Evolutionary conservation across 1,140 invertebrate species (phyloP), one percentile per base, ranked within the genome.

Genomic region (Cydia amplana): DNA sequence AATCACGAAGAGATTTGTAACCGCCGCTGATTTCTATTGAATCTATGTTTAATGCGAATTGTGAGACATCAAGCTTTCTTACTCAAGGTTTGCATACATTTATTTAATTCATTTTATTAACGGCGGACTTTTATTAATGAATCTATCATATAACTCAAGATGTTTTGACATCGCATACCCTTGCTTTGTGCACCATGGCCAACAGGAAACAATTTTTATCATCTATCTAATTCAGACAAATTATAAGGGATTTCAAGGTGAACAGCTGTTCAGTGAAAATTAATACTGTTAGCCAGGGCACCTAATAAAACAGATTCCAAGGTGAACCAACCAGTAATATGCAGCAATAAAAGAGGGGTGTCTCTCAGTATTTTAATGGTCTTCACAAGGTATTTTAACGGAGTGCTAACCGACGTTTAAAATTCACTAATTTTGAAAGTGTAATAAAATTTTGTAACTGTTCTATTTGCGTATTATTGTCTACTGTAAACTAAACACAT

Each of bases 391-490:
- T 10, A 20, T 60, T 60, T 20, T 60, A 18, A 60, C 18, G 9
- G n/a, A 20, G 49, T 23, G n/a, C 23, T 9, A 12, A 60, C 1
- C 7, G 36, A n/a, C 28, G 14, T n/a, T 32, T 40, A 70, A 43
- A 43, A 10, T 40, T 70, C 16, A 40, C 5, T 18, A 36, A 18
- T 18, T 70, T 70, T 70, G 16, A 70, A 70, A 40, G 18, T 23
- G 65, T 28, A 70, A 70, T 70, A 70, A 16, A 40, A 4, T 70
- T n/a, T 18, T 36, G 65, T 70, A 70, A 36, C 65, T 36, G 32
- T n/a, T 36, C 32, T 70, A 70, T 70, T 70, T 23, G 65, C 36
- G 32, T 70, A 70, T 70, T 36, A 70, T 70, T 70, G 65, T 70
- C 65, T 70, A 65, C 64, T 28, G 63, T 65, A 70, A 70, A 70